Evolutionary conservation across 2,888 invertebrate species (phyloP).

Genomic region (Antheraea assamensis): DNA sequence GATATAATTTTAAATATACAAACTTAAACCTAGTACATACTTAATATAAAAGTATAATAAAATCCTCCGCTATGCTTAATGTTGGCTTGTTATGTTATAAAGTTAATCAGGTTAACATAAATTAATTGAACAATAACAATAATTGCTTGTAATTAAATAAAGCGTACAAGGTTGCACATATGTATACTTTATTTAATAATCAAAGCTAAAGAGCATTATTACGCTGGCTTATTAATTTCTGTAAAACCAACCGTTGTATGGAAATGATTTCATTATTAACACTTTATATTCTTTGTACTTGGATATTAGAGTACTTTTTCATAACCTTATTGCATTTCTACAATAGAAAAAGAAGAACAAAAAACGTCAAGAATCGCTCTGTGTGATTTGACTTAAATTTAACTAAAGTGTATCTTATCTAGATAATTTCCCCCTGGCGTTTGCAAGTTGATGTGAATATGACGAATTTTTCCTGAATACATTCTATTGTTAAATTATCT

Average conservation of each 20-base stretch:
- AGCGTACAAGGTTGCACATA: background rate
- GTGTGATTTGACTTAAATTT: no score
- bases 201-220: background rate
- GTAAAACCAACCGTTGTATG: background rate
- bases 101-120: background rate
- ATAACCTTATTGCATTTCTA: no score
- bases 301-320: no score
- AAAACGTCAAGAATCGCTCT: no score
- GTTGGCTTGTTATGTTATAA: background rate
- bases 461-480: background rate
- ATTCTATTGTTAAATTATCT: background rate
- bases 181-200: background rate
- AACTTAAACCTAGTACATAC: background rate
- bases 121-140: slow-evolving; percentile 1
- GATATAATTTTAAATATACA: background rate
- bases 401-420: background rate
- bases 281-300: no score
- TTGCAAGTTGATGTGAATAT: background rate
- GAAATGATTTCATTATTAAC: no score
- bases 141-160: background rate
- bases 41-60: background rate
- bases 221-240: background rate
- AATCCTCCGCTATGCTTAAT: background rate
- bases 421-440: background rate
- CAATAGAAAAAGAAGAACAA: no score